A percentile compares a stretch with the other conserved stretches of the same genome.
Evolutionary conservation across 2,888 invertebrate genomes (phyloP).

Genomic region (Cyclophora albipunctata): DNA sequence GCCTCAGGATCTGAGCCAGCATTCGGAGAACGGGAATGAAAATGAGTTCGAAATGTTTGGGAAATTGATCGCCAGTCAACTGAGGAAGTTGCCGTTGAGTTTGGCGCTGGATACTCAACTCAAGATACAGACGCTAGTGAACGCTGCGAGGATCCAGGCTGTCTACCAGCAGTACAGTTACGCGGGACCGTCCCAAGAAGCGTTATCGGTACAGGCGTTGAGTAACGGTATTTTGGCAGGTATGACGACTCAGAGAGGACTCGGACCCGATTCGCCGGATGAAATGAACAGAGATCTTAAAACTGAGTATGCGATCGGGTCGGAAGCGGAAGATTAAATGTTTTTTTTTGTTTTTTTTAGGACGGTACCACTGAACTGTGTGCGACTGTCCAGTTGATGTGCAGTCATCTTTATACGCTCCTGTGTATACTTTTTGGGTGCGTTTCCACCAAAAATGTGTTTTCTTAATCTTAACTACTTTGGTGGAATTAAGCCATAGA

Average conservation of each 20-base stretch:
- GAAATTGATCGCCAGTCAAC: constrained; percentile 64
- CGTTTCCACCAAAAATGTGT: neutral
- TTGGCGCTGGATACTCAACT: constrained; percentile 65
- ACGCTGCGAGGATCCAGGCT: constrained; percentile 64
- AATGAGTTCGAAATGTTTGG: constrained; percentile 72
- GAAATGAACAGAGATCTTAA: constrained; percentile 56
- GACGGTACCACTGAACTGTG: no score
- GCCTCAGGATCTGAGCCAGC: constrained; percentile 66
- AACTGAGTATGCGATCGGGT: constrained; percentile 55
- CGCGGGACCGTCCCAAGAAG: constrained; percentile 65
- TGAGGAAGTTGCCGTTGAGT: constrained; percentile 61
- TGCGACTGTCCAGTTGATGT: no score
- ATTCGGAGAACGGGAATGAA: constrained; percentile 62
- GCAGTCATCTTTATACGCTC: no score
- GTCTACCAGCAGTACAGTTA: constrained; percentile 70
- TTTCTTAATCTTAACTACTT: no score
- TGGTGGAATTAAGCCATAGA: no score
- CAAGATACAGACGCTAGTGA: constrained; percentile 65
- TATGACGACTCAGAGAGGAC: constrained; percentile 53
- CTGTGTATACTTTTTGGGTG: constrained; percentile 2
- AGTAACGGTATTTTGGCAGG: constrained; percentile 66
- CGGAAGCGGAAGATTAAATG: constrained; percentile 55
- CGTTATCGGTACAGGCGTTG: constrained; percentile 61
- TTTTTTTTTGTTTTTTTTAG: neutral
- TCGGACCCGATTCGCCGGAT: constrained; percentile 57